Conservation (phyloP, 2,113 vertebrate species). For the Ciconia stormi region DNA sequence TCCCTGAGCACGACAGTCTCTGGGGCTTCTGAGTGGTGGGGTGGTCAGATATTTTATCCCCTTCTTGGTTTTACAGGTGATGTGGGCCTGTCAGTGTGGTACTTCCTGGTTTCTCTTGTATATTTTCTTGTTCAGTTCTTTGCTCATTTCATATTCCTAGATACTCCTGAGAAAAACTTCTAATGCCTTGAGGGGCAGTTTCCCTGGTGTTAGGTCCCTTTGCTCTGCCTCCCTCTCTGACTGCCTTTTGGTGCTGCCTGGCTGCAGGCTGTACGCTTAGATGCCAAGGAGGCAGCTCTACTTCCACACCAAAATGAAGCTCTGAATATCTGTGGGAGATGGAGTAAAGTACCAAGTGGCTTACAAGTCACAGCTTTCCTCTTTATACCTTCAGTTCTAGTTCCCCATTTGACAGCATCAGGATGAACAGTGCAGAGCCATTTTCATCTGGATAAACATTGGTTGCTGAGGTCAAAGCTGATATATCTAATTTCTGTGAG, state of each 20-base stretch:
- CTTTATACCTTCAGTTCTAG: constrained; percentile 70
- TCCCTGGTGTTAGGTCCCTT: not conserved
- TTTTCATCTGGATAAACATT: constrained; percentile 27
- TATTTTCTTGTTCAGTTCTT: not conserved
- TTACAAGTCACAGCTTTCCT: not conserved
- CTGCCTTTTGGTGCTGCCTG: not conserved
- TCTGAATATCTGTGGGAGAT: not conserved
- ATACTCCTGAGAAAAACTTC: not conserved
- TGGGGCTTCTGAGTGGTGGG: not conserved
- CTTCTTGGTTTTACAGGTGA: not conserved
- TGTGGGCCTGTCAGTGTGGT: not conserved
- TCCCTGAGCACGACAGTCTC: not conserved
- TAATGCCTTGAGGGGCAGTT: not conserved
- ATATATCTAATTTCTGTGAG: constrained; percentile 60
- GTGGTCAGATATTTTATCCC: not conserved
- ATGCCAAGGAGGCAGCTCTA: not conserved
- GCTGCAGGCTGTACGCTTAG: too few species aligned
- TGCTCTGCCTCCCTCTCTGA: not conserved
- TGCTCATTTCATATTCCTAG: not conserved
- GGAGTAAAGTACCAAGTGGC: not conserved
- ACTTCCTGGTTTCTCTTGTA: not conserved
- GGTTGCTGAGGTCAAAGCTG: constrained; percentile 27
- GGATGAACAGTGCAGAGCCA: constrained; percentile 44
- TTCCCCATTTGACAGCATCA: constrained; percentile 65
- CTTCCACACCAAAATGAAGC: not conserved